Percentiles rank a stretch among this genome's conserved stretches.
Conservation (phyloP, 2,797 vertebrate genomes). For the Acestrorhynchus altus region DNA sequence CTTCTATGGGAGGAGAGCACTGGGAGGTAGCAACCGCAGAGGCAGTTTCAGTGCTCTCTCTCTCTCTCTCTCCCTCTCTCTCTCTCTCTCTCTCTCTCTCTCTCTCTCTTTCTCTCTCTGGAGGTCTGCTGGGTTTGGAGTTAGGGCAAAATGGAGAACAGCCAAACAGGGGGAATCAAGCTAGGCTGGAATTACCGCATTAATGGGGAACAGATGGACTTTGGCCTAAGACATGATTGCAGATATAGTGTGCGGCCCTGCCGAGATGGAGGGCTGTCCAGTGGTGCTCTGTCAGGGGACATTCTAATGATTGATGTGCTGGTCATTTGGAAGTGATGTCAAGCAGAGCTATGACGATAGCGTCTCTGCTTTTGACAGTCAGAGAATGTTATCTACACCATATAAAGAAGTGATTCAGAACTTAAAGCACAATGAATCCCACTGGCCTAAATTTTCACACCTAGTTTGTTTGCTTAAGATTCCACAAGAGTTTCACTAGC, state of each 20-base stretch:
- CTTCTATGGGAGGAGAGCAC: conserved; percentile 59
- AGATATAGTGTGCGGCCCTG: conserved; percentile 67
- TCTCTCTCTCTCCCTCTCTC: conserved; percentile 1
- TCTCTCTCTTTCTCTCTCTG: conserved; percentile 21
- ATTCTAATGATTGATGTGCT: conserved; percentile 55
- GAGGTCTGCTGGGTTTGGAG: conserved; percentile 44
- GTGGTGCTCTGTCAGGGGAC: conserved; percentile 66
- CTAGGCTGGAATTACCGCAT: conserved; percentile 59
- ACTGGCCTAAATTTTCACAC: too few species aligned
- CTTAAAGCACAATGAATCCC: neutral
- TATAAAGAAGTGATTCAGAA: neutral
- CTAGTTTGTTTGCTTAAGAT: too few species aligned
- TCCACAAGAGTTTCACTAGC: too few species aligned
- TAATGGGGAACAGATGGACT: conserved; percentile 74
- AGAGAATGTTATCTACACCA: conserved; percentile 4
- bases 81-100: neutral
- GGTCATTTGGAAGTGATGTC: conserved; percentile 50
- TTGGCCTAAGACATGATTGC: conserved; percentile 75
- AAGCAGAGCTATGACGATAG: conserved; percentile 32
- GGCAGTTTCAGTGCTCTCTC: conserved; percentile 13
- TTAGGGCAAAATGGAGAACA: conserved; percentile 65
- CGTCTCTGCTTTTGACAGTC: conserved; percentile 10
- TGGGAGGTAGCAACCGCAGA: conserved; percentile 50
- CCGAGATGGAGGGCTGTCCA: conserved; percentile 65
- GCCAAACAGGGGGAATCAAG: conserved; percentile 52